These are phyloP conservation scores for Todiramphus saurophagus DNA, from an alignment of 2,113 vertebrate species.

Conservation along the genomic window DNA sequence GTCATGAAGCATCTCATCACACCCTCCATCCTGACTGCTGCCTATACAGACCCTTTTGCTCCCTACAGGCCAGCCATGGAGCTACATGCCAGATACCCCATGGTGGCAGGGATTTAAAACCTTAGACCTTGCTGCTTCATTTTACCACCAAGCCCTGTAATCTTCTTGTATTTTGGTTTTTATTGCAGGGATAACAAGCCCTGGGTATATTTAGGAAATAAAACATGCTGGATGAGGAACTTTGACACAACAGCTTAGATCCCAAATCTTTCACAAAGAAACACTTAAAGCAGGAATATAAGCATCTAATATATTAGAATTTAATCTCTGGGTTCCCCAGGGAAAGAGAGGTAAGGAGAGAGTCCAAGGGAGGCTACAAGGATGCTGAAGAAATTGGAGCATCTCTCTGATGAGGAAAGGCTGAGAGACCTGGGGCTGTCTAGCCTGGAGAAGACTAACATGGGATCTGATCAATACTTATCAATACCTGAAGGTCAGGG, in stretches of 20 bases:
- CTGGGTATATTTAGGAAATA: background rate
- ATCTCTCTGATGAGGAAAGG: too few species aligned
- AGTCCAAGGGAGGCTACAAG: too few species aligned
- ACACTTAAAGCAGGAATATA: background rate
- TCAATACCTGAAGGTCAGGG: too few species aligned
- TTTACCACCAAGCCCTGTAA: background rate
- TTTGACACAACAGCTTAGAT: background rate
- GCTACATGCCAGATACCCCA: background rate
- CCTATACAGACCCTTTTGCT: background rate
- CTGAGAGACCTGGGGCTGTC: too few species aligned
- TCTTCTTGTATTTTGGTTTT: background rate
- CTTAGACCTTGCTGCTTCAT: background rate
- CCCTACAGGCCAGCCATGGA: accelerated
- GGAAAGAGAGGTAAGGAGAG: background rate
- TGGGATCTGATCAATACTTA: too few species aligned
- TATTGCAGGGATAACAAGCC: background rate
- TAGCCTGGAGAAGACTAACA: too few species aligned
- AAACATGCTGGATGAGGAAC: background rate
- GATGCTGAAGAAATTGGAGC: too few species aligned
- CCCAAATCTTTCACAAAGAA: background rate
- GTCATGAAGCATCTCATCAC: background rate
- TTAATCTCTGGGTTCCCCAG: background rate
- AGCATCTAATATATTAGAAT: background rate
- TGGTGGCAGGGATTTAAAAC: accelerated
- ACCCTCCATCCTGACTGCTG: too few species aligned